These are phyloP conservation scores for Oophaga sylvatica DNA, from an alignment of 2,797 vertebrate genomes.

Conservation along the genomic window DNA sequence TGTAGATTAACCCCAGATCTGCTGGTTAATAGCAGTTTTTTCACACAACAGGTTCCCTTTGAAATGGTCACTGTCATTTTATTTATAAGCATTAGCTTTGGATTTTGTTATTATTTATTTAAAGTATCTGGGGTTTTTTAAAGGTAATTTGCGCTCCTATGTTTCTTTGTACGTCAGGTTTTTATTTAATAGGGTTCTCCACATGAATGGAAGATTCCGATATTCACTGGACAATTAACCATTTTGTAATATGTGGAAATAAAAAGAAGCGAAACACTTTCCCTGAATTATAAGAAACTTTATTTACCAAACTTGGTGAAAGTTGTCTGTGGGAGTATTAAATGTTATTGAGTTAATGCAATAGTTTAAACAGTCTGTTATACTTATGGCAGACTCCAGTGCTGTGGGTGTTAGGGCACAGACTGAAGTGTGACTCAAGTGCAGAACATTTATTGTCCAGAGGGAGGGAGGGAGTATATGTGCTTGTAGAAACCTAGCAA, in stretches of 20 bases:
- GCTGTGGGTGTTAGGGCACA: slow-evolving; percentile 10
- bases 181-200: too few relatives aligned
- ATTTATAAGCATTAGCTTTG: too few relatives aligned
- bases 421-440: slow-evolving; percentile 17
- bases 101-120: too few relatives aligned
- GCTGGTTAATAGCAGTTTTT: too few relatives aligned
- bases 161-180: too few relatives aligned
- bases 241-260: background rate
- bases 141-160: too few relatives aligned
- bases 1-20: too few relatives aligned
- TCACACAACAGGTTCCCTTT: too few relatives aligned
- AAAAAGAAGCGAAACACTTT: background rate
- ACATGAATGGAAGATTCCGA: too few relatives aligned
- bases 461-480: background rate
- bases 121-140: too few relatives aligned
- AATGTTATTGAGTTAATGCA: slow-evolving; percentile 8
- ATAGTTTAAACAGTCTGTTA: slow-evolving; percentile 8
- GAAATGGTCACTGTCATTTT: too few relatives aligned
- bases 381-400: slow-evolving; percentile 9
- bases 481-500: background rate
- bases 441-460: slow-evolving; percentile 30
- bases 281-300: background rate
- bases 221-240: too few relatives aligned
- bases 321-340: slow-evolving; percentile 4
- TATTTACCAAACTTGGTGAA: slow-evolving; percentile 11